These are phyloP conservation scores for Aphidius colemani DNA, from an alignment of 2,888 invertebrate genomes.

Conservation along the genomic window DNA sequence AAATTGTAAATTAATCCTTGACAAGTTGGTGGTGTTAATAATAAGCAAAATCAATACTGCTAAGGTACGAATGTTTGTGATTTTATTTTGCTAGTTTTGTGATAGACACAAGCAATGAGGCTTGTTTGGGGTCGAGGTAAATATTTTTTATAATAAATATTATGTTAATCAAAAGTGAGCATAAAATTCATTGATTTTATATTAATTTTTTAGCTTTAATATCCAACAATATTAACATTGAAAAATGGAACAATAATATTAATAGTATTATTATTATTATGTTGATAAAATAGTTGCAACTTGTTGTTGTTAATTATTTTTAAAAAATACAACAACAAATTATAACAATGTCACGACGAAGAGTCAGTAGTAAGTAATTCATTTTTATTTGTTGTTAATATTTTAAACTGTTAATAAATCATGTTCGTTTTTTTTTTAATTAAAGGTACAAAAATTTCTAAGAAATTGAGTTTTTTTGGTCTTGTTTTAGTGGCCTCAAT, in stretches of 20 bases:
- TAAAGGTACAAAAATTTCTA: slow-evolving; percentile 53
- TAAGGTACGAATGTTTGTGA: no score
- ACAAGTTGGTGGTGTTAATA: no score
- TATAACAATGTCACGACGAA: slow-evolving; percentile 5
- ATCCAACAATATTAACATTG: neutral
- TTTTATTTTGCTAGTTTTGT: no score
- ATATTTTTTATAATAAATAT: neutral
- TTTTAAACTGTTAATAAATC: neutral
- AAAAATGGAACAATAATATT: neutral
- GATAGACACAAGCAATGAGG: neutral
- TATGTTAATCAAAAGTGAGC: no score
- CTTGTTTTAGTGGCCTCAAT: slow-evolving; percentile 54
- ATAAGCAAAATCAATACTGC: no score
- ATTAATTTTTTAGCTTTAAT: neutral
- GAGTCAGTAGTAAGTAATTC: slow-evolving; percentile 1
- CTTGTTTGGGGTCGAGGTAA: neutral
- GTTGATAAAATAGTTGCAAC: no score
- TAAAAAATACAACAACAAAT: no score
- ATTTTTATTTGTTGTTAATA: neutral
- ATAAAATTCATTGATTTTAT: neutral
- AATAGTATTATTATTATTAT: no score
- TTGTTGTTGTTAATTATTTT: no score
- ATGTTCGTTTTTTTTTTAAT: slow-evolving; percentile 8
- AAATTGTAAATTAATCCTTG: no score
- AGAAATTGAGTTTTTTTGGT: slow-evolving; percentile 55